Base-by-base conservation (phyloP, 53 echinoderm and acorn worm genomes). In the Luidia sarsii region DNA sequence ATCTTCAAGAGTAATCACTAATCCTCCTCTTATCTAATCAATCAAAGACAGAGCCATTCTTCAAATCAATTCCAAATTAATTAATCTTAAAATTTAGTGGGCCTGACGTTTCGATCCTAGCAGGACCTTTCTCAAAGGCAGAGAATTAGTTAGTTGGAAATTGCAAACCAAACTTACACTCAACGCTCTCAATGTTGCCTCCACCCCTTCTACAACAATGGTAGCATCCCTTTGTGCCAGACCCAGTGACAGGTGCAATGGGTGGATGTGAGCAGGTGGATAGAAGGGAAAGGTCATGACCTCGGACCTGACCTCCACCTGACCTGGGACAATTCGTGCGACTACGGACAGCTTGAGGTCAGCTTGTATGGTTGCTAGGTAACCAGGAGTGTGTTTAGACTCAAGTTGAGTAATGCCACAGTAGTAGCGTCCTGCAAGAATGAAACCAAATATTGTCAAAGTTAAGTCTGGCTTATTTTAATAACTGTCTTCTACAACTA, bases 121-220 rank as follows among this genome's bases (percentile, higher is more conserved):
- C 41, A 41, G 41, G 41, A 41, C 11, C 11, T 41, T 41, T 6
- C 41, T 41, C 6, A 7, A 41, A 7, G 6, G 6, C 11, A 41
- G 41, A 11, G 6, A 6, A 41, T 41, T 41, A 41, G 6, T 41
- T 41, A 7, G 41, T 6, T 41, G 6, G 41, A 41, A n/a, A n/a
- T n/a, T n/a, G n/a, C n/a, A n/a, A n/a, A n/a, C n/a, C n/a, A n/a
- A 68, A 65, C 88, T 84, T 62, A 94, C 94, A 79, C 85, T 84
- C 27, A 94, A 51, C 29, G 89, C 60, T 16, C 79, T 77, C 51
- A 91, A 61, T 3, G 86, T 83, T 1, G 82, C 69, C 10, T 82
- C 84, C 11, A 94, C 89, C 60, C 94, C 94, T 57, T 94, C 91
- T 13, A 91, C 86, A 9, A 86, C 41, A 57, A 94, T 70, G 27